Evolutionary conservation across 1,140 invertebrate species (phyloP), one percentile per base, ranked within the genome.

Genomic region (Trichogramma pretiosum): DNA sequence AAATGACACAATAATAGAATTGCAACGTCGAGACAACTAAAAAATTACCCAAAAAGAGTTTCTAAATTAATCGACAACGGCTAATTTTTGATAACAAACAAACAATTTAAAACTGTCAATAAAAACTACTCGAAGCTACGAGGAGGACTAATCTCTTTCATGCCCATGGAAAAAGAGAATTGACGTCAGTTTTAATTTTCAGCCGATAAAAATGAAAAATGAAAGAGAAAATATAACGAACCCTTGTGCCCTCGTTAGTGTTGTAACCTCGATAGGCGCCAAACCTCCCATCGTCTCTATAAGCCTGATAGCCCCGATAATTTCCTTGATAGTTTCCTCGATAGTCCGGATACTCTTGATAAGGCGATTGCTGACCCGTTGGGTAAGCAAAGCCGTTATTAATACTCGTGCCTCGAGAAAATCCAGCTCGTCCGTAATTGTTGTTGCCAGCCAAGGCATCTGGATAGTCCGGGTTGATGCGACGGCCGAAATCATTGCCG

Each of bases 221-320:
- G 24, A 28, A 5, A 7, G 24, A 28, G 11, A 7, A 33, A 30
- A 43, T 38, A 26, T 33, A 46, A 59, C 60, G 59, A 44, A 68
- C 67, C 49, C 61, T 62, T 37, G 49, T 55, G 18, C 54, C 46
- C 19, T 66, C 56, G 1, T 59, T 55, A n/a, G 48, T 55, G 43
- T 64, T 56, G 19, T 56, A 62, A 33, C 52, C 50, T 44, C 23
- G 35, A 33, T 45, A 49, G 23, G 44, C 26, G 13, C 41, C 49
- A 21, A 38, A 26, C 30, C 35, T 47, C 11, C 32, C 38, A 23
- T 36, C 47, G 30, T 46, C 54, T 17, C 56, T 56, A 18, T 53
- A 58, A 7, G 54, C 54, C 10, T 46, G 52, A 19, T 50, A 45
- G 22, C 42, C 47, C 23, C 8, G 43, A 37, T 28, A 21, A 14